Percentiles rank a stretch among this genome's conserved stretches.
phyloP scores from a whole-genome alignment of 2,113 vertebrate genomes.

The Chloropsis cyanopogon region DNA sequence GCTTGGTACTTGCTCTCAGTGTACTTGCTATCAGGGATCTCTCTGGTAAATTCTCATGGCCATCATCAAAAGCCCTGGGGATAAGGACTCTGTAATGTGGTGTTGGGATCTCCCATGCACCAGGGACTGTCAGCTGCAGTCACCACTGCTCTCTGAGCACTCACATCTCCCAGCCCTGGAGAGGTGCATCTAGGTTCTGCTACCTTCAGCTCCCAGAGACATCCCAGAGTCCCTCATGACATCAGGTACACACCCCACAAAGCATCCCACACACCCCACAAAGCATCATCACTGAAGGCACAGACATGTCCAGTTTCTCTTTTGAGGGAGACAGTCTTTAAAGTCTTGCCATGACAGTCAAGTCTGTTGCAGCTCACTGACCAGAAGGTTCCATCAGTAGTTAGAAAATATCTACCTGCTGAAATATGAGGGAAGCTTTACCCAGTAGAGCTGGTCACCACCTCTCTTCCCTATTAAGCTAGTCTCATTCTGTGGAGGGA shows the following conservation, averaged over 20 bases:
- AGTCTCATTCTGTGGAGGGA: not conserved
- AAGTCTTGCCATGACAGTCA: not conserved
- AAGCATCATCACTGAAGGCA: not conserved
- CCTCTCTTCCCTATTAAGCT: not conserved
- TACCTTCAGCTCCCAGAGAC: not conserved
- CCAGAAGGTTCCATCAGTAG: not conserved
- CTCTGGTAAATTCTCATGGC: not conserved
- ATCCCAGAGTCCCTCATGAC: not conserved
- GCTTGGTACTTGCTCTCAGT: not conserved
- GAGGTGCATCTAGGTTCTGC: not conserved
- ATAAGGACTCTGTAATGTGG: not conserved
- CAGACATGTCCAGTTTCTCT: rapidly evolving
- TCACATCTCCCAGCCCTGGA: not conserved
- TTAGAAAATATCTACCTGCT: not conserved
- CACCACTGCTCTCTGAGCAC: not conserved
- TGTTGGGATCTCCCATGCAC: not conserved
- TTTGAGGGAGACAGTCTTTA: not conserved
- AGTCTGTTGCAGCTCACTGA: not conserved
- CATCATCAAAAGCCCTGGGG: not conserved
- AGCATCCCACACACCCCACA: not conserved
- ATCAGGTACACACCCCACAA: not conserved
- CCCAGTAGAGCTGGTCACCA: not conserved
- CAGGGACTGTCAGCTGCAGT: not conserved
- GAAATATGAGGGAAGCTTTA: not conserved
- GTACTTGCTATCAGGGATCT: not conserved